Conservation (phyloP, 2,888 invertebrate genomes). For the Lapara coniferarum region DNA sequence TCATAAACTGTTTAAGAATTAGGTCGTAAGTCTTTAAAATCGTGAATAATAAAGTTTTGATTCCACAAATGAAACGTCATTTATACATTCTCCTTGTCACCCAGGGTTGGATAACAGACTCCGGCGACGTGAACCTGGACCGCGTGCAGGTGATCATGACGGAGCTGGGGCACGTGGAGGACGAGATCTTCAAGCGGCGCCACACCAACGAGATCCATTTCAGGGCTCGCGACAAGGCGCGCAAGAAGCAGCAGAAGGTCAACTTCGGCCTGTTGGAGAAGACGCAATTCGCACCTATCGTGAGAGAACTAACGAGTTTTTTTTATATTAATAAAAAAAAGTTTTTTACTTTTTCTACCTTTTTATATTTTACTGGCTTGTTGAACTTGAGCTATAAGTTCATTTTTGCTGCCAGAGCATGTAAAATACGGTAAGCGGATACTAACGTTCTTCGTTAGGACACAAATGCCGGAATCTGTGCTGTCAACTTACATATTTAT, state of each 20-base stretch:
- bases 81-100: slow-evolving; percentile 29
- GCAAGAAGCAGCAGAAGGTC: slow-evolving; percentile 85
- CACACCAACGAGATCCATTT: slow-evolving; percentile 94
- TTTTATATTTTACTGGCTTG: not conserved
- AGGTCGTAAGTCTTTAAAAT: too few species aligned
- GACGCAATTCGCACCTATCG: slow-evolving; percentile 91
- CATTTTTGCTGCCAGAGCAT: too few species aligned
- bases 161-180: slow-evolving; percentile 96
- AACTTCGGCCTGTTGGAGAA: slow-evolving; percentile 88
- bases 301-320: slow-evolving; percentile 52
- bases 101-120: slow-evolving; percentile 96
- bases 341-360: not conserved
- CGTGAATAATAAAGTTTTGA: too few species aligned
- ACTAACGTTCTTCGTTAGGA: too few species aligned
- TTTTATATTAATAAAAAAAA: too few species aligned
- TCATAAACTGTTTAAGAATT: too few species aligned
- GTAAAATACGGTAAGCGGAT: too few species aligned
- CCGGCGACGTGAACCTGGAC: slow-evolving; percentile 95
- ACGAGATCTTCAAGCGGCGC: slow-evolving; percentile 97
- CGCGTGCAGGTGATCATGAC: slow-evolving; percentile 97
- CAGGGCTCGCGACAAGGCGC: slow-evolving; percentile 89
- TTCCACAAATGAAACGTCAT: too few species aligned
- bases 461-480: not conserved
- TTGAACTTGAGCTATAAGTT: too few species aligned
- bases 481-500: too few species aligned